Evolutionary conservation across 2,113 vertebrate species (phyloP), one percentile per base, ranked within the genome.

Genomic region (Trochalopteron elliotii): DNA sequence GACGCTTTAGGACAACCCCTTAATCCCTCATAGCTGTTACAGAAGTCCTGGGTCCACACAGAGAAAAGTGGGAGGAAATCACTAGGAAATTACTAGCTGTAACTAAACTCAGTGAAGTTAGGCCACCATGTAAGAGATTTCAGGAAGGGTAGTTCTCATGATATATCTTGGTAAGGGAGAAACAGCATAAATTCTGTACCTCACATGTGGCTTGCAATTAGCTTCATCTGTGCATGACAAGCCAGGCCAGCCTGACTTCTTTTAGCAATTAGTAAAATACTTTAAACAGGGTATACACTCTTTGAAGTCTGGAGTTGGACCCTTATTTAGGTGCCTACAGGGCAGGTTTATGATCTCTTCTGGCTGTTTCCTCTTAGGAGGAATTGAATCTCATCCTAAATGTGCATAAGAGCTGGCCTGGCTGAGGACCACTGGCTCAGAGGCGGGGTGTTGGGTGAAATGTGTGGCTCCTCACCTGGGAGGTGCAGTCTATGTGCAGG

Each of bases 361-460:
- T 65, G 53, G 37, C 35, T 37, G 14, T 65, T 74, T 88, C 37
- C 25, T 79, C 45, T 74, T 65, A 40, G 37, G 31, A 87, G 45
- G 45, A 87, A 33, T 47, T 28, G 63, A 93, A 80, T 56, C 2
- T 1, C 63, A 79, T 15, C 40, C 40, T 65, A 64, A 42, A 64
- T 45, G 18, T 42, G 13, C 31, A 45, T 0, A 0, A 83, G 53
- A 4, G 2, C 44, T 3, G 10, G 24, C 11, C 45, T 85, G 70
- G n/a, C 40, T 72, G 59, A 68, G 10, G 12, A 40, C 0, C 0
- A 24, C 4, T 2, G 1, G 15, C 47, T 82, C 13, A 61, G 69
- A 82, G 77, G 21, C 0, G 0, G 35, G 16, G 12, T 68, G 31
- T 11, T 59, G 24, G 7, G 22, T 60, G 37, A 71, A 61, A 60